Evolutionary conservation across 92 coral and sea anemone species (phyloP).

Genomic region (Blastomussa wellsi): DNA sequence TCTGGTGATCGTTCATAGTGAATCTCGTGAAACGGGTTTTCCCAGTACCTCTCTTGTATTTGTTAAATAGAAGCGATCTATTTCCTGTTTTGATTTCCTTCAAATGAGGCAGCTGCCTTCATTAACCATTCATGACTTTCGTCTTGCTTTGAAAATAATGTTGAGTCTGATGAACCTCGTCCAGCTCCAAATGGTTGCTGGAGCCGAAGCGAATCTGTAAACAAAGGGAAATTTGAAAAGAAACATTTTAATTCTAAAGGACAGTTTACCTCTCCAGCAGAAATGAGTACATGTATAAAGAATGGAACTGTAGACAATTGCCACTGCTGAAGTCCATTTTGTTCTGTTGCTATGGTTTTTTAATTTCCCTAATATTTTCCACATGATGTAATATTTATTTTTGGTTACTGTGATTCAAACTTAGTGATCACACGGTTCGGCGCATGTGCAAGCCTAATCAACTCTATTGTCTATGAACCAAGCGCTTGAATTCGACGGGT

Average conservation of each 20-base stretch:
- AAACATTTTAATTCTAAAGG: background rate
- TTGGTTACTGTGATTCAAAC: too few relatives aligned
- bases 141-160: background rate
- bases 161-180: background rate
- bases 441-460: too few relatives aligned
- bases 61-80: background rate
- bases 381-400: background rate
- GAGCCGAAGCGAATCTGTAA: background rate
- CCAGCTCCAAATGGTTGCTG: background rate
- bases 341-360: background rate
- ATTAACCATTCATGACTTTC: slow-evolving; percentile 3
- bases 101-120: background rate
- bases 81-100: background rate
- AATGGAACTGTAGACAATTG: background rate
- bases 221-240: background rate
- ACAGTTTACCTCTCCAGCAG: background rate
- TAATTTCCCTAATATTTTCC: background rate
- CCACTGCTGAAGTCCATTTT: background rate
- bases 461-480: too few relatives aligned
- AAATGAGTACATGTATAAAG: background rate
- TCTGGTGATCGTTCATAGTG: too few relatives aligned
- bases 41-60: background rate
- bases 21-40: background rate
- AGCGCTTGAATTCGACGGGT: too few relatives aligned
- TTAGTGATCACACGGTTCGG: too few relatives aligned